phyloP scores from a whole-genome alignment of 2,113 vertebrate species.

The Rhea pennata region DNA sequence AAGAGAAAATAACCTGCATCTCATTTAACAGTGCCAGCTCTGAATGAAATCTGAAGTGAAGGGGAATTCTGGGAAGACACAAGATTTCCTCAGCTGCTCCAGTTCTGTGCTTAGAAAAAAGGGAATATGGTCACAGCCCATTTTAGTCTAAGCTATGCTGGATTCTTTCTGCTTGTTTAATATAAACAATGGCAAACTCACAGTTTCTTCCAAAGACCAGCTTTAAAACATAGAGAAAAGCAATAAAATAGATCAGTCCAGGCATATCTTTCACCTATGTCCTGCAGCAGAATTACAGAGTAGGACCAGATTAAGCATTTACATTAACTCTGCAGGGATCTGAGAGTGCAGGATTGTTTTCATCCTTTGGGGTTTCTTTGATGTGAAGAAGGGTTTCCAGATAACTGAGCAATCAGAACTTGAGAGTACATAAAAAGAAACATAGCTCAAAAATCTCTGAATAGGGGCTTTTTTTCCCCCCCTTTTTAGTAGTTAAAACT shows the following conservation, averaged over 20 bases:
- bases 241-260: background rate
- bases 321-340: fast-evolving
- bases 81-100: background rate
- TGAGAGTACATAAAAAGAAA: background rate
- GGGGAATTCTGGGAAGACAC: background rate
- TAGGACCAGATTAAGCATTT: background rate
- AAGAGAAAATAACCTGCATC: background rate
- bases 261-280: fast-evolving
- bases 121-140: background rate
- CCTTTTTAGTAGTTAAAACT: background rate
- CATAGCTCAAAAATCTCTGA: background rate
- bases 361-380: background rate
- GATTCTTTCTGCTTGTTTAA: background rate
- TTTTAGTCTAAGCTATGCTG: background rate
- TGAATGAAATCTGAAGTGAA: background rate
- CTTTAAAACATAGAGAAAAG: background rate
- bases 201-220: fast-evolving
- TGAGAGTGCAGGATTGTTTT: background rate
- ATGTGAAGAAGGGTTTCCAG: background rate
- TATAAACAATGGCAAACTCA: too few species aligned
- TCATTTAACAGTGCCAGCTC: background rate
- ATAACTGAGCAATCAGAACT: background rate
- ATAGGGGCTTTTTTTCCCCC: background rate
- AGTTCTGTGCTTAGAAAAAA: background rate
- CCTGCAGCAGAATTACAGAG: fast-evolving